Conservation (phyloP, 1,140 invertebrate species). For the Pristionchus pacificus region DNA sequence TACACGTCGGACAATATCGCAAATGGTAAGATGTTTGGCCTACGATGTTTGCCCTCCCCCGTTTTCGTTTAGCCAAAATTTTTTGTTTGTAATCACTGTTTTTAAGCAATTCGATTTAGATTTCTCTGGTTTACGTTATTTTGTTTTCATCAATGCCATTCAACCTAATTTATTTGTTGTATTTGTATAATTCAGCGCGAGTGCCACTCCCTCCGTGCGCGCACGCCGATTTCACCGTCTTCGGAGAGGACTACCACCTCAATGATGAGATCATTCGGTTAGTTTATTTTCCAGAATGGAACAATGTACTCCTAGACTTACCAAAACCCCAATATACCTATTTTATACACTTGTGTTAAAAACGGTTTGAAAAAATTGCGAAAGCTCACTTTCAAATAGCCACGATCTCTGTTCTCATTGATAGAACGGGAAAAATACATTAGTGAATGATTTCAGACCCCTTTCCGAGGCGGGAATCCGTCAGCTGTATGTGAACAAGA, state of each 20-base stretch:
- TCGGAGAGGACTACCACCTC: conserved; percentile 30
- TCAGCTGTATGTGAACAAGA: conserved; percentile 15
- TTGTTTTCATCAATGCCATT: not conserved
- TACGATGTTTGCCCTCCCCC: too few species aligned
- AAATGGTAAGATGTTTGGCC: conserved; percentile 3
- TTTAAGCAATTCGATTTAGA: not conserved
- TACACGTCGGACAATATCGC: conserved; percentile 14
- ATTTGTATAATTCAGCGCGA: not conserved
- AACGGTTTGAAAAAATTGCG: too few species aligned
- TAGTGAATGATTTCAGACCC: conserved; percentile 22
- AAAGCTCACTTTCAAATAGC: too few species aligned
- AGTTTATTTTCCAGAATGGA: conserved; percentile 13
- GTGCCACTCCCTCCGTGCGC: conserved; percentile 14
- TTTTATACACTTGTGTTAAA: too few species aligned
- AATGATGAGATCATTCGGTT: conserved; percentile 26
- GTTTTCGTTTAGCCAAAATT: too few species aligned
- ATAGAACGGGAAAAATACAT: too few species aligned
- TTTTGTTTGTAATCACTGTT: too few species aligned
- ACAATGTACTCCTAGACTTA: too few species aligned
- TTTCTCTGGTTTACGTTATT: not conserved
- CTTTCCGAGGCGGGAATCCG: conserved; percentile 5
- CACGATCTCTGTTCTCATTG: too few species aligned
- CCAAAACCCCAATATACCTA: too few species aligned
- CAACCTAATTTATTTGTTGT: not conserved
- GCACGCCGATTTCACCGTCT: conserved; percentile 26